phyloP scores from a whole-genome alignment of 2,113 vertebrate species.

The Egretta garzetta region DNA sequence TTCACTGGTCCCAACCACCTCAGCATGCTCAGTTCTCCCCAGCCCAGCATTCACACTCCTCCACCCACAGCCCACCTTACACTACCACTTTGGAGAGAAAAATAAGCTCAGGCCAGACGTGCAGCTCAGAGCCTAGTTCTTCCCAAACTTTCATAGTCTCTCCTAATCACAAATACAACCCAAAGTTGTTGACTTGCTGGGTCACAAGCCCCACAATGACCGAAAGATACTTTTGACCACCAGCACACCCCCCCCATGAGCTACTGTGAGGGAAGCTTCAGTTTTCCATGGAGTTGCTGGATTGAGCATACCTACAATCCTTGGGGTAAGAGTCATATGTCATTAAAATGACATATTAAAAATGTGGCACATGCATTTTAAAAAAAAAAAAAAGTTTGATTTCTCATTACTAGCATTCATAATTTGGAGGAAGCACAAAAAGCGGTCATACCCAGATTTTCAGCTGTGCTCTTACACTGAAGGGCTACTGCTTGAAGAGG shows the following conservation, averaged over 20 bases:
- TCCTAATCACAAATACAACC: neutral
- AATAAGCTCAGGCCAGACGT: neutral
- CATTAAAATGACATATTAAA: neutral
- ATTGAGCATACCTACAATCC: neutral
- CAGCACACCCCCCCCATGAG: fast-evolving
- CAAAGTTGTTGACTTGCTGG: neutral
- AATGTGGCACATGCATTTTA: fast-evolving
- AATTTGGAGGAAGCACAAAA: neutral
- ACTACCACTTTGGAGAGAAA: neutral
- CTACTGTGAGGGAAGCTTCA: neutral
- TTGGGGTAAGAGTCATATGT: neutral
- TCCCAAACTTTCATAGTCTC: neutral
- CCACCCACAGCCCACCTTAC: neutral
- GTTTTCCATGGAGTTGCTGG: neutral
- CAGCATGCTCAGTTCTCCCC: neutral
- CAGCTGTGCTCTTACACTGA: neutral
- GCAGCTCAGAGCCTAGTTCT: neutral
- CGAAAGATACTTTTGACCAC: neutral
- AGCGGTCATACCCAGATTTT: neutral
- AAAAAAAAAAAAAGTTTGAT: neutral
- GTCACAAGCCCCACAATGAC: neutral
- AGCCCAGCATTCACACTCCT: neutral
- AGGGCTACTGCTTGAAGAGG: neutral
- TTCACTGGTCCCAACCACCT: neutral
- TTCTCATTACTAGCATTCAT: neutral